These are phyloP conservation scores for Hirtodrosophila cameraria DNA, from an alignment of 2,888 invertebrate species.

Conservation along the genomic window DNA sequence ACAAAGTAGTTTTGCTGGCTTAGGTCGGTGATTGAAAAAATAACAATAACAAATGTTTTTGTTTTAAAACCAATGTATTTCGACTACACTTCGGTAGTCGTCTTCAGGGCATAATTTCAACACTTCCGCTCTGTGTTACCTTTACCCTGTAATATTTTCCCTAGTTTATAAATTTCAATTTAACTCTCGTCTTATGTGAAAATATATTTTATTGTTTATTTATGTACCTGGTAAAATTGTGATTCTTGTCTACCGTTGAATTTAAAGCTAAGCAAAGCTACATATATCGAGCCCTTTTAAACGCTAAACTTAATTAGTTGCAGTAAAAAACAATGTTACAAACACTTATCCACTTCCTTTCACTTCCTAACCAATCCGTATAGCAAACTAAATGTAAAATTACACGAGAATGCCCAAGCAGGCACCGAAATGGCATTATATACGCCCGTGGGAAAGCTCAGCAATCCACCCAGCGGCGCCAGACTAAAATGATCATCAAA, in stretches of 20 bases:
- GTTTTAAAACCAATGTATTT: too few species aligned
- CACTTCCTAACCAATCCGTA: conserved; percentile 64
- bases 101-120: too few species aligned
- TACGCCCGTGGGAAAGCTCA: conserved; percentile 85
- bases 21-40: too few species aligned
- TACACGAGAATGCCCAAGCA: conserved; percentile 85
- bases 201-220: conserved; percentile 17
- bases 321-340: conserved; percentile 22
- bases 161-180: not conserved
- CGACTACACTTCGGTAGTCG: too few species aligned
- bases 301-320: conserved; percentile 22
- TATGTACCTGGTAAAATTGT: conserved; percentile 29
- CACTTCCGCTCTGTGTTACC: too few species aligned
- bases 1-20: too few species aligned
- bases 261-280: conserved; percentile 26
- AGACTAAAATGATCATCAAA: conserved; percentile 84
- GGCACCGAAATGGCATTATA: conserved; percentile 85
- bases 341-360: conserved; percentile 17
- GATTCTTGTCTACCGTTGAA: not conserved
- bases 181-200: conserved; percentile 5
- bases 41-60: too few species aligned
- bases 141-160: too few species aligned
- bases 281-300: conserved; percentile 46
- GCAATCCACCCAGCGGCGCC: conserved; percentile 84
- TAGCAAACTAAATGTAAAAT: conserved; percentile 82